Conservation (phyloP, 2,888 invertebrate genomes). For the Torymus texanus region DNA sequence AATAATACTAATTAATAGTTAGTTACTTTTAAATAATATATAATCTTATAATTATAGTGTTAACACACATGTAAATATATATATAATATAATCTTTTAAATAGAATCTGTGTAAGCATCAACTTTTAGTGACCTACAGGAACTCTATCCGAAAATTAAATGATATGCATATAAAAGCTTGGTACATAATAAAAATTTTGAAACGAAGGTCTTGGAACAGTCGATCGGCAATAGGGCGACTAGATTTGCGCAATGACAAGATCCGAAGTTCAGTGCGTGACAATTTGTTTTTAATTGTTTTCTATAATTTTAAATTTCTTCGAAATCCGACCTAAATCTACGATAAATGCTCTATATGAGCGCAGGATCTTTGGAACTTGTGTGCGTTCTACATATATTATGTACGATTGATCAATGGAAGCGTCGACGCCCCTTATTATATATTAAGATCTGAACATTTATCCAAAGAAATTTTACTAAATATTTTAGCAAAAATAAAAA, state of each 20-base stretch:
- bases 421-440: slow-evolving; percentile 29
- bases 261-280: slow-evolving; percentile 41
- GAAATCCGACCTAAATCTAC: slow-evolving; percentile 42
- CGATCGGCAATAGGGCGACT: slow-evolving; percentile 42
- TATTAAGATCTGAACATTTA: slow-evolving; percentile 43
- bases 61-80: too few species aligned
- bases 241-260: slow-evolving; percentile 52
- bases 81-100: too few species aligned
- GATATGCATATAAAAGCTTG: not conserved
- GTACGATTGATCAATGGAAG: slow-evolving; percentile 40
- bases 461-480: not conserved
- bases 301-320: slow-evolving; percentile 30
- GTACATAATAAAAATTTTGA: slow-evolving; percentile 2
- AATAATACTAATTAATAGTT: too few species aligned
- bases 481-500: slow-evolving; percentile 19
- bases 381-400: slow-evolving; percentile 50
- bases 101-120: not conserved
- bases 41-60: too few species aligned
- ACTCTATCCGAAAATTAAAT: not conserved
- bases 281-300: slow-evolving; percentile 25
- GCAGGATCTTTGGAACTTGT: slow-evolving; percentile 51
- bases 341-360: slow-evolving; percentile 34
- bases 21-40: too few species aligned
- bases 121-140: not conserved
- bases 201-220: slow-evolving; percentile 26